Percentiles rank a stretch among this genome's conserved stretches.
phyloP scores from a whole-genome alignment of 2,888 invertebrate species.

The Cryptocheilus praepositus region DNA sequence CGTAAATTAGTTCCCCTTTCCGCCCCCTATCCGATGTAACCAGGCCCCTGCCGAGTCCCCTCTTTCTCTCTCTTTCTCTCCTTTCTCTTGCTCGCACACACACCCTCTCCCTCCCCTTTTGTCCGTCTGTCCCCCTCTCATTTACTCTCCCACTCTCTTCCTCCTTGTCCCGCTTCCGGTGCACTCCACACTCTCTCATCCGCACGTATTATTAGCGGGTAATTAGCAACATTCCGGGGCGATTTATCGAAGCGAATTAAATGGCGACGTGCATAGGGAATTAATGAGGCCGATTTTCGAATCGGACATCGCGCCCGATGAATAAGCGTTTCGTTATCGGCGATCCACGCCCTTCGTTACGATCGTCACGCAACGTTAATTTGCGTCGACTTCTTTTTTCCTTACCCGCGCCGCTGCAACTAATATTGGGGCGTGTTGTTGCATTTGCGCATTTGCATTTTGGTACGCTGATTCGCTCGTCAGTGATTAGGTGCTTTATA shows the following conservation, averaged over 20 bases:
- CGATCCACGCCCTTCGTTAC: slow-evolving; percentile 11
- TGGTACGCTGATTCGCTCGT: too few relatives aligned
- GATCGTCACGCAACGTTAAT: slow-evolving; percentile 22
- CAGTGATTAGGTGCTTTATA: too few relatives aligned
- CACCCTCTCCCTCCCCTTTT: too few relatives aligned
- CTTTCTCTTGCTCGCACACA: too few relatives aligned
- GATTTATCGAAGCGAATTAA: slow-evolving; percentile 51
- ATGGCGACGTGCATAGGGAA: slow-evolving; percentile 42
- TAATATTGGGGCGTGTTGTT: too few relatives aligned
- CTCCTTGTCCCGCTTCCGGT: neutral
- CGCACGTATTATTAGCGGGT: slow-evolving; percentile 42
- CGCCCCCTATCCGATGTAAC: neutral
- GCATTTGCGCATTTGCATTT: too few relatives aligned
- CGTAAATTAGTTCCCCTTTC: slow-evolving; percentile 1
- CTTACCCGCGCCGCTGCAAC: too few relatives aligned
- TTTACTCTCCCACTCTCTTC: neutral
- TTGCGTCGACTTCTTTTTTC: slow-evolving; percentile 4
- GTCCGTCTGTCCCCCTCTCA: neutral
- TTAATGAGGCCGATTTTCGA: slow-evolving; percentile 47
- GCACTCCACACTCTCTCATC: neutral
- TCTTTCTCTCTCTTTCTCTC: neutral
- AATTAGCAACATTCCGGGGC: slow-evolving; percentile 50
- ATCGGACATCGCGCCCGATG: slow-evolving; percentile 22
- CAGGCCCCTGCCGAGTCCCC: neutral
- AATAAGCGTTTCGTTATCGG: slow-evolving; percentile 41